A percentile compares a stretch with the other conserved stretches of the same genome.
phyloP scores from a whole-genome alignment of 2,797 vertebrate genomes.

The Leuciscus waleckii region DNA sequence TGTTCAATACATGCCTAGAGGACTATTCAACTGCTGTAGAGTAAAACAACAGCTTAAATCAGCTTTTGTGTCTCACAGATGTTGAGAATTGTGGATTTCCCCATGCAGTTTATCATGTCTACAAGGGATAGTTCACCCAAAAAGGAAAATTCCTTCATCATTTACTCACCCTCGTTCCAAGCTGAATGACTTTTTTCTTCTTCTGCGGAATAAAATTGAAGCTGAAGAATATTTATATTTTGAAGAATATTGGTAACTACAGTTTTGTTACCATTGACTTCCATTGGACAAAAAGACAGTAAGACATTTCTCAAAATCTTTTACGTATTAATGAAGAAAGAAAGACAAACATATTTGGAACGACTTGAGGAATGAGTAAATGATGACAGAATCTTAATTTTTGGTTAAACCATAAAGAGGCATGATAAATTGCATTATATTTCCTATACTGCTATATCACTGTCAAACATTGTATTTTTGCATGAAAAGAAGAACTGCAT shows the following conservation, averaged over 20 bases:
- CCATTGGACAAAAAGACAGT: not conserved
- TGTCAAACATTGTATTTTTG: not conserved
- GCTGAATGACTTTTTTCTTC: not conserved
- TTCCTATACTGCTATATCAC: not conserved
- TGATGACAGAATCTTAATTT: not conserved
- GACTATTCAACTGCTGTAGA: constrained; percentile 6
- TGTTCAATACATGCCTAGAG: constrained; percentile 40
- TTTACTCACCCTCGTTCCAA: not conserved
- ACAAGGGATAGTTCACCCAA: not conserved
- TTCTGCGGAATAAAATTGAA: not conserved
- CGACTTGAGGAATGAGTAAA: not conserved
- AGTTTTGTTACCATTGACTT: not conserved
- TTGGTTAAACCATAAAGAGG: not conserved
- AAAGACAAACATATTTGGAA: not conserved
- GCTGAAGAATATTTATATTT: not conserved
- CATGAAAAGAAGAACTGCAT: not conserved
- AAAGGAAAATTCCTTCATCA: not conserved
- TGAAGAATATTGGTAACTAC: not conserved
- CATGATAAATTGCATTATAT: not conserved
- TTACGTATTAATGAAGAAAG: not conserved
- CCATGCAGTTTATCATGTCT: not conserved
- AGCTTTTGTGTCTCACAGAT: not conserved
- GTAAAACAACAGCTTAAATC: not conserved
- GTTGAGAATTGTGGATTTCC: not conserved
- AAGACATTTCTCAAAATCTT: not conserved